These are phyloP conservation scores for Frankliniella intonsa DNA, from an alignment of 2,888 invertebrate species.

Conservation along the genomic window DNA sequence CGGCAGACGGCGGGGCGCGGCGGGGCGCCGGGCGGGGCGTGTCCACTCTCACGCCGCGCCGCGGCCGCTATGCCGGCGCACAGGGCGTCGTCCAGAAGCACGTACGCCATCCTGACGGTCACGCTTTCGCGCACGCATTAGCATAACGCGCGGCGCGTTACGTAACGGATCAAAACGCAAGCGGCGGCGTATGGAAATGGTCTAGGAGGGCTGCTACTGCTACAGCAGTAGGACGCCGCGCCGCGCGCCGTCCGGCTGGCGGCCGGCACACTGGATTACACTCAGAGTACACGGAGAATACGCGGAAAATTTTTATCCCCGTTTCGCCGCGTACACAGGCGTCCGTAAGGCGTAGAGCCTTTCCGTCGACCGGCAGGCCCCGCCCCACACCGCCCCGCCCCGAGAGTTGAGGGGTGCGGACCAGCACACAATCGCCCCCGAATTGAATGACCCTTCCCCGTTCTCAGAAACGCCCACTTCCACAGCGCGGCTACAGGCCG, in stretches of 20 bases:
- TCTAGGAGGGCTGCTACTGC: background rate
- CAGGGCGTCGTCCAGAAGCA: background rate
- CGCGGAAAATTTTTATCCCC: background rate
- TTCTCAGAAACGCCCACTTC: too few species aligned
- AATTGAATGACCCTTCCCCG: too few species aligned
- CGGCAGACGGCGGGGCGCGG: background rate
- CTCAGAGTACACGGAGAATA: background rate
- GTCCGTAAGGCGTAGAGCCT: too few species aligned
- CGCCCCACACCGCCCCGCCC: too few species aligned
- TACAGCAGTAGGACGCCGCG: background rate
- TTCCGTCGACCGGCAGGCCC: too few species aligned
- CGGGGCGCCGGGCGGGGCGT: background rate
- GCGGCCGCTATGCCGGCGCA: conserved; percentile 30
- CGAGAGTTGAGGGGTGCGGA: too few species aligned
- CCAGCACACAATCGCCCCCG: too few species aligned
- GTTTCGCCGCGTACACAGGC: background rate
- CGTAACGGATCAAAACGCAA: background rate
- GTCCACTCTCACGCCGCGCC: background rate
- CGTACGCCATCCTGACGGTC: background rate
- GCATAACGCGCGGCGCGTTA: background rate
- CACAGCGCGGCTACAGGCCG: too few species aligned
- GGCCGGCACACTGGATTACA: background rate
- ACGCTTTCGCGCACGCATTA: background rate
- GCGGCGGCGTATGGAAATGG: too few species aligned
- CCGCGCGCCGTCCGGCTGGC: background rate